Conservation (phyloP, 2,888 invertebrate species). For the Drosophila austrosaltans region DNA sequence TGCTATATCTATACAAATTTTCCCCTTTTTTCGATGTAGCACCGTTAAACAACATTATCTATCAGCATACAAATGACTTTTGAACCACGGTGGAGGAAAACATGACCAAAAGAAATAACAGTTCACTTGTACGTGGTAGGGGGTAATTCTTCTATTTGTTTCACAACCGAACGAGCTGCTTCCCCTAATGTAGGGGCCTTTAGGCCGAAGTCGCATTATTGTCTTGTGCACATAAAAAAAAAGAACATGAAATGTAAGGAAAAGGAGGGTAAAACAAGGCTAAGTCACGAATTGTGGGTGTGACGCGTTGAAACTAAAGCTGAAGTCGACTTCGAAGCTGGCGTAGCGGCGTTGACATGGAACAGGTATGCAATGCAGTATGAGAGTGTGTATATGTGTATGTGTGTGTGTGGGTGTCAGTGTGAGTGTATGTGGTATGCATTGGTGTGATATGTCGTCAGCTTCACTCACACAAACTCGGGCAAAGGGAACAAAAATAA, state of each 20-base stretch:
- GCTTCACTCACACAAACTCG: conserved; percentile 6
- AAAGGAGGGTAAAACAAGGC: conserved; percentile 27
- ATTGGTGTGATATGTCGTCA: conserved; percentile 31
- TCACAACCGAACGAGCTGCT: conserved; percentile 12
- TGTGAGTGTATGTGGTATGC: conserved; percentile 10
- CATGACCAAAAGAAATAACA: not conserved
- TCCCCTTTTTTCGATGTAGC: no score
- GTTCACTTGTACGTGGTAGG: not conserved
- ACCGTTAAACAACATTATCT: no score
- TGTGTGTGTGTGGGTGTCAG: not conserved
- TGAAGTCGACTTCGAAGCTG: conserved; percentile 9
- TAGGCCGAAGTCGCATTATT: conserved; percentile 44
- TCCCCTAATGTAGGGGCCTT: conserved; percentile 44
- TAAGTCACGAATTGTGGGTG: conserved; percentile 24
- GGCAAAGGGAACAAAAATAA: conserved; percentile 24
- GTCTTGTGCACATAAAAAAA: not conserved
- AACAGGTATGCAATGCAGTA: conserved; percentile 8
- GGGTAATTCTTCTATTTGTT: conserved; percentile 12
- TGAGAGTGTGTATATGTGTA: not conserved
- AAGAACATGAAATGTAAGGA: not conserved
- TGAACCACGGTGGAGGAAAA: not conserved
- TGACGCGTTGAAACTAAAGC: conserved; percentile 1
- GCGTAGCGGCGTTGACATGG: conserved; percentile 3
- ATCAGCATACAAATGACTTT: not conserved
- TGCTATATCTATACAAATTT: no score